Evolutionary conservation across 1,140 invertebrate species (phyloP), one percentile per base, ranked within the genome.

Genomic region (Pseudomyrmex flavicornis): DNA sequence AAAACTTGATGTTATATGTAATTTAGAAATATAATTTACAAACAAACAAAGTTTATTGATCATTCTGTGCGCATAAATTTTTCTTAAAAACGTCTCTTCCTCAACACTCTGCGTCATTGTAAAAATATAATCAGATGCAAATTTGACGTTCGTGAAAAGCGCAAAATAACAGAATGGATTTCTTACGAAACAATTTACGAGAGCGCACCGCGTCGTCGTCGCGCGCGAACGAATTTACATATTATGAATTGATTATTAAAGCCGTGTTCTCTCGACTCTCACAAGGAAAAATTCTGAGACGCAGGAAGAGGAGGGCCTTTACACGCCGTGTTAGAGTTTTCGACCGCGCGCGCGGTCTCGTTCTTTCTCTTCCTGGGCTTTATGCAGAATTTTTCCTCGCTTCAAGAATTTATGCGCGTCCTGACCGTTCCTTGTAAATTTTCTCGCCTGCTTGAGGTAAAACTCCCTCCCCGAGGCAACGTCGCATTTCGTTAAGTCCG

Each of bases 371-470:
- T 79, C 56, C 62, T 65, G 35, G 54, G 46, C 46, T 84, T 79
- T 69, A 84, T 84, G 74, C 74, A 62, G 63, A 84, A 84, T 84
- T 84, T 84, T 84, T 84, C 58, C 50, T 50, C 73, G 13, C 62
- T 48, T 52, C 35, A 66, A 80, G 73, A 89, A 90, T 89, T 90
- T 90, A 90, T 89, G 76, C 84, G 62, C 89, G 83, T 88, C 84
- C 84, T 80, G 77, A 20, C 70, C 79, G 73, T 69, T 76, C 65
- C 83, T 75, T 89, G 83, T 89, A 90, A 89, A 90, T 90, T 89
- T 90, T 83, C 85, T 63, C 82, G 65, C 83, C 68, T 82, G 76
- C 48, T 82, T 59, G 79, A 65, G 50, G 44, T 79, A 79, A 72
- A 88, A 83, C 84, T 86, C 84, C 61, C 54, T 63, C 46, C 82